Percentiles rank a stretch among this genome's conserved stretches.
Evolutionary conservation across 2,888 invertebrate genomes (phyloP).

Genomic region (Coelopa pilipes): DNA sequence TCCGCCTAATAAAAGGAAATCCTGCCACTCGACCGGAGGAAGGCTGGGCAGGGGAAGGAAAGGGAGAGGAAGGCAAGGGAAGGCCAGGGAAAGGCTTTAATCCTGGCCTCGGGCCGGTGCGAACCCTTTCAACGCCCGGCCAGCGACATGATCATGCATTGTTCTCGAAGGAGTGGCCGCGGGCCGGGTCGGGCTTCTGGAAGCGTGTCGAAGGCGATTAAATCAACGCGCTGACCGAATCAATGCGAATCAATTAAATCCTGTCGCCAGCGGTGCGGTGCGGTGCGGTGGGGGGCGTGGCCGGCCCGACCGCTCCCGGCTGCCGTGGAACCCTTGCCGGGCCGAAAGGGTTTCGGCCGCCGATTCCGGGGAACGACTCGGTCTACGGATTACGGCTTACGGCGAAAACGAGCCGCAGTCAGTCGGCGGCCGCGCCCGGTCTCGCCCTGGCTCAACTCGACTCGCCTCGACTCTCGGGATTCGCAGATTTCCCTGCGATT

Average conservation of each 20-base stretch:
- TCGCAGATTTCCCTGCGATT: constrained; percentile 23
- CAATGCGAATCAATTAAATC: constrained; percentile 48
- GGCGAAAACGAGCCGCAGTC: constrained; percentile 26
- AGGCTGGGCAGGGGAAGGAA: neutral
- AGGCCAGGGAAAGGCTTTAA: constrained; percentile 45
- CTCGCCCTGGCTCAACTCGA: neutral
- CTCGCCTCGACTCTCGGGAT: too few relatives aligned
- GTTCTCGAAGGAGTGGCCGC: constrained; percentile 23
- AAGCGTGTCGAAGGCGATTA: constrained; percentile 59
- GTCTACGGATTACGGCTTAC: constrained; percentile 14
- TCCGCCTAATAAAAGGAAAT: constrained; percentile 60
- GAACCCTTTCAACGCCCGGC: constrained; percentile 44
- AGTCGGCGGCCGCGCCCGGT: neutral
- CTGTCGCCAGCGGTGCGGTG: constrained; percentile 40
- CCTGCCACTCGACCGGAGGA: neutral
- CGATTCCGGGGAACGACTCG: neutral
- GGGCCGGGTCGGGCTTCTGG: constrained; percentile 4
- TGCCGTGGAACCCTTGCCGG: constrained; percentile 46
- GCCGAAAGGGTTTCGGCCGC: constrained; percentile 34
- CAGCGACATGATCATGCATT: constrained; percentile 41
- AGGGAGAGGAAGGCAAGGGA: constrained; percentile 31
- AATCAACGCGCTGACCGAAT: constrained; percentile 56
- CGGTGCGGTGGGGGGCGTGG: constrained; percentile 43
- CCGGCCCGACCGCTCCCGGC: constrained; percentile 47
- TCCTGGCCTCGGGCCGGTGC: constrained; percentile 45